These are phyloP conservation scores for Lacerta viridis DNA, from an alignment of 2,797 vertebrate genomes.

Conservation along the genomic window DNA sequence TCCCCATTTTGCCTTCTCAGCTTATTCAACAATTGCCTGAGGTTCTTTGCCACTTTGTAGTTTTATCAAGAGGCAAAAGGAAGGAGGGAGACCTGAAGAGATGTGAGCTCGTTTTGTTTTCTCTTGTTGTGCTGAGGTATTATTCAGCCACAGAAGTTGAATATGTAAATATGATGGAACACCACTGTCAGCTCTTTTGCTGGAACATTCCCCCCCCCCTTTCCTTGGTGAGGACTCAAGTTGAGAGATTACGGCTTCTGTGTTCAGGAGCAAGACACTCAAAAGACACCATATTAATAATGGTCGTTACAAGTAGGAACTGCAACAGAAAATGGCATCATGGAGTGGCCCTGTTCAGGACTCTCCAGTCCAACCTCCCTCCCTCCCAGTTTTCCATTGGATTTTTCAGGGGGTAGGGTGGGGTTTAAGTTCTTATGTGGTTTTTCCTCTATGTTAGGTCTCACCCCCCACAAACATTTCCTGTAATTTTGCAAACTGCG, in stretches of 20 bases:
- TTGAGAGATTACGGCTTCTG: constrained; percentile 57
- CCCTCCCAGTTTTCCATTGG: too few species aligned
- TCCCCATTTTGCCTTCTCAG: not conserved
- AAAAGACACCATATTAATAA: not conserved
- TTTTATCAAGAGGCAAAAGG: rapidly evolving
- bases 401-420: too few species aligned
- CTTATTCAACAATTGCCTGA: not conserved
- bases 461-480: too few species aligned
- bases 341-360: too few species aligned
- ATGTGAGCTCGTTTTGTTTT: not conserved
- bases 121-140: not conserved
- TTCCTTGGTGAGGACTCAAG: constrained; percentile 4
- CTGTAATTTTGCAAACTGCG: too few species aligned
- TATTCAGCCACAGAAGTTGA: constrained; percentile 34
- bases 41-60: rapidly evolving
- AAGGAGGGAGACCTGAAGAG: not conserved
- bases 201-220: constrained; percentile 16
- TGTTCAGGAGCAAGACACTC: constrained; percentile 36
- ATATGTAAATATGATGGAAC: constrained; percentile 53
- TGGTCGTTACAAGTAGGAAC: too few species aligned
- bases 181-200: constrained; percentile 39
- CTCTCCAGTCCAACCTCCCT: too few species aligned
- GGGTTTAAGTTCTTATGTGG: too few species aligned
- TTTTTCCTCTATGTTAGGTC: too few species aligned
- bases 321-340: too few species aligned